phyloP scores from a whole-genome alignment of 2,888 invertebrate genomes.

The Eurytoma adleriae region DNA sequence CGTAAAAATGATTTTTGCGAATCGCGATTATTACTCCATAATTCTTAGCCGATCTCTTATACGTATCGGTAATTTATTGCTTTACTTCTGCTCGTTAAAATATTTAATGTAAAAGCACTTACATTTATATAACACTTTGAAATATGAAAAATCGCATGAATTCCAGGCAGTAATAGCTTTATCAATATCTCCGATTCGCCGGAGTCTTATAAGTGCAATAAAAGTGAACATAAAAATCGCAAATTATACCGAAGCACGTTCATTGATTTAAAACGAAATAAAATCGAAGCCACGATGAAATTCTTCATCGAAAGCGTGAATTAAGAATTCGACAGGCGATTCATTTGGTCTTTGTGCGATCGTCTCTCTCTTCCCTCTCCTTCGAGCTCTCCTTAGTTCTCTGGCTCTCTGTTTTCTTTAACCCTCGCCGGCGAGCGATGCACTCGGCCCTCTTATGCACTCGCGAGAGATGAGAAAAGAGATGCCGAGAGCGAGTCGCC shows the following conservation, averaged over 20 bases:
- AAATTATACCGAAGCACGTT: slow-evolving; percentile 32
- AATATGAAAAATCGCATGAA: neutral
- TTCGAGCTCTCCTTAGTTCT: neutral
- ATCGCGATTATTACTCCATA: too few species aligned
- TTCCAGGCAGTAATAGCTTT: neutral
- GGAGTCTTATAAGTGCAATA: neutral
- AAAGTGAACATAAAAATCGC: neutral
- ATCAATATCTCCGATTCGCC: neutral
- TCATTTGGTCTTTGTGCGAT: slow-evolving; percentile 21
- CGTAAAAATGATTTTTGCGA: too few species aligned
- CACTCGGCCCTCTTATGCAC: neutral
- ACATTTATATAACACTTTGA: neutral
- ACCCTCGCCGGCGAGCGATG: neutral
- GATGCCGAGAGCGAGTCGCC: neutral
- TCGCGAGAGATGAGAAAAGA: neutral
- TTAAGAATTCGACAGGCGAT: slow-evolving; percentile 44
- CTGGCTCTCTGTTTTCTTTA: neutral
- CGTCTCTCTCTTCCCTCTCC: neutral
- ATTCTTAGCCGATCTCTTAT: too few species aligned
- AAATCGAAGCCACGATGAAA: slow-evolving; percentile 21
- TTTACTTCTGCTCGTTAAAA: too few species aligned
- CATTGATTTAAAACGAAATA: slow-evolving; percentile 44
- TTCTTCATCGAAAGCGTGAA: slow-evolving; percentile 39
- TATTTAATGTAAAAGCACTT: neutral
- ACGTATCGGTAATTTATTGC: too few species aligned